phyloP scores from a whole-genome alignment of 2,888 invertebrate genomes.

The Pyrgus malvae region DNA sequence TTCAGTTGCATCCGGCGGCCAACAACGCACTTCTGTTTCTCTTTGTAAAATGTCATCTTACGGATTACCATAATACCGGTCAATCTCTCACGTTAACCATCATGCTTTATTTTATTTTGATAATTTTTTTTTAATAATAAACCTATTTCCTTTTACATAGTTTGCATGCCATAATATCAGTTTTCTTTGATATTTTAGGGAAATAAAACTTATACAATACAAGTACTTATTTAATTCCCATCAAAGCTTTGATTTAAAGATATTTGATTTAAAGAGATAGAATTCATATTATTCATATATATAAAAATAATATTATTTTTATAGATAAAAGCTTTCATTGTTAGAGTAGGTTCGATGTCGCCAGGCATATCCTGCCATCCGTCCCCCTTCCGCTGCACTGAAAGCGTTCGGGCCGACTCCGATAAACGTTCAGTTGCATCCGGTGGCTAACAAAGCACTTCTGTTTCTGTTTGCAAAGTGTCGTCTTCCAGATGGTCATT shows the following conservation, averaged over 20 bases:
- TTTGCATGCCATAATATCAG: too few species aligned
- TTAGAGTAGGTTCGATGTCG: background rate
- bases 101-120: too few species aligned
- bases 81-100: too few species aligned
- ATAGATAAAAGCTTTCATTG: background rate
- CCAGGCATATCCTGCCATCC: conserved; percentile 21
- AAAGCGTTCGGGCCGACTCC: conserved; percentile 1
- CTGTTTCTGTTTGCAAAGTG: background rate
- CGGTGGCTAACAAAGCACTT: conserved; percentile 4
- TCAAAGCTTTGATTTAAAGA: too few species aligned
- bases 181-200: too few species aligned
- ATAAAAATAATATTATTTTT: too few species aligned
- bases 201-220: too few species aligned
- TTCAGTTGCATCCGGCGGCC: conserved; percentile 7
- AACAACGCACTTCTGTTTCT: background rate
- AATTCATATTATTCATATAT: too few species aligned
- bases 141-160: too few species aligned
- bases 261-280: too few species aligned
- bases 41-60: background rate
- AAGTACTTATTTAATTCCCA: too few species aligned
- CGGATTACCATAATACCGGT: background rate
- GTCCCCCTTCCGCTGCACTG: conserved; percentile 7
- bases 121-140: too few species aligned
- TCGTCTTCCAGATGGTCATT: background rate
- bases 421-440: conserved; percentile 14